These are phyloP conservation scores for Drepanosiphum platanoidis DNA, from an alignment of 2,888 invertebrate species.

Conservation along the genomic window DNA sequence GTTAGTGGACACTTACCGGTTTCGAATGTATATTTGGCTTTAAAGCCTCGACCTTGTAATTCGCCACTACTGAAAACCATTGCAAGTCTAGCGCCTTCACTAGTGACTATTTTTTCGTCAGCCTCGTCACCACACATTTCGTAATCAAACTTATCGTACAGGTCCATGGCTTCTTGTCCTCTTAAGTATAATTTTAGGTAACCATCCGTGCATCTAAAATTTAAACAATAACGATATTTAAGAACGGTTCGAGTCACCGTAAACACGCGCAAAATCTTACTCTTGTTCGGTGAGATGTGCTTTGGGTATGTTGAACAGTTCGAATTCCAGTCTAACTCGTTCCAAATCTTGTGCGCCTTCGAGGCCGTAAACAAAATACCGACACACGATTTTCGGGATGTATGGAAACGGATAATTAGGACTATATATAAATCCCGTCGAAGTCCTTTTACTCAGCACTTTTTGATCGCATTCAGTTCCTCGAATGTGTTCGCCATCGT, in stretches of 20 bases:
- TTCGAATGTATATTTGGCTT: conserved; percentile 86
- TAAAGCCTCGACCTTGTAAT: conserved; percentile 89
- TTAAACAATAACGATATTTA: neutral
- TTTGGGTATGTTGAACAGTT: conserved; percentile 89
- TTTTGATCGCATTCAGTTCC: conserved; percentile 99
- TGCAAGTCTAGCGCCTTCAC: conserved; percentile 91
- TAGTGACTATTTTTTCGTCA: conserved; percentile 78
- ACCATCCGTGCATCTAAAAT: conserved; percentile 82
- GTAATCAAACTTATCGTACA: conserved; percentile 92
- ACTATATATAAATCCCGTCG: conserved; percentile 91
- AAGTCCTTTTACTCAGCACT: conserved; percentile 92
- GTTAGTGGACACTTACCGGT: conserved; percentile 73
- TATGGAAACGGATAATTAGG: conserved; percentile 96
- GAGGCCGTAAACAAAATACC: conserved; percentile 98
- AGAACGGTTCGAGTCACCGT: neutral
- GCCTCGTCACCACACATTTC: conserved; percentile 86
- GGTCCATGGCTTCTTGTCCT: conserved; percentile 91
- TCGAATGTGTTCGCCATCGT: conserved; percentile 93
- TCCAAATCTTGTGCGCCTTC: conserved; percentile 97
- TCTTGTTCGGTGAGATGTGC: conserved; percentile 82
- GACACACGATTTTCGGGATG: conserved; percentile 95
- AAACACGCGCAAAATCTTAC: conserved; percentile 72
- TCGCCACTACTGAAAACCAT: conserved; percentile 96
- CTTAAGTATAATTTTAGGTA: conserved; percentile 90
- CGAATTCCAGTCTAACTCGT: conserved; percentile 88